Evolutionary conservation across 2,113 vertebrate genomes (phyloP), one percentile per base, ranked within the genome.

Genomic region (Hyperopisus bebe): DNA sequence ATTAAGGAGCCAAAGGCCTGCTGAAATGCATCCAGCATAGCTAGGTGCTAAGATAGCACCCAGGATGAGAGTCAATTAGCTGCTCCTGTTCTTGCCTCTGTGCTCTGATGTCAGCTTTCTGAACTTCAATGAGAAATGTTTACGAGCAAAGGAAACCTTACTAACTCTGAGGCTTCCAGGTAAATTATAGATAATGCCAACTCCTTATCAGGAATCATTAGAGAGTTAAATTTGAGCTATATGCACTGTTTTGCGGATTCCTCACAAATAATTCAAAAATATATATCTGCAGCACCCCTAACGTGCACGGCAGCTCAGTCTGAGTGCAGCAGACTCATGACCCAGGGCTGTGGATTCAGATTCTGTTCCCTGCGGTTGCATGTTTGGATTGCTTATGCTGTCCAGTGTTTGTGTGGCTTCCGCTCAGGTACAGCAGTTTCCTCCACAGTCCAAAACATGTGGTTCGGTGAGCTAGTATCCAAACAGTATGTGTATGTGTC

Each of bases 41-140:
- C n/a, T n/a, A n/a, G n/a, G n/a, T n/a, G n/a, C n/a, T n/a, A 94
- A 95, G 95, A 94, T 95, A 95, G 94, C 92, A 90, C 93, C 92
- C 92, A 74, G 87, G n/a, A 74, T 74, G 44, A 88, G 44, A 88
- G 77, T 83, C 47, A 87, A 87, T 53, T 53, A 53, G n/a, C n/a
- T 13, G 13, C 15, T 87, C 95, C 95, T 96, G 95, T 89, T 92
- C 90, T 94, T 93, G 93, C 92, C 95, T 94, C 90, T 90, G 77
- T 58, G 91, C 94, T 91, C 93, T 95, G 95, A 94, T 91, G 84
- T 92, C 86, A 93, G 92, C 92, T 86, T 93, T 94, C 93, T 91
- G 70, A 87, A 74, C 92, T 93, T 92, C 93, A 94, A 94, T 94
- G 92, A 90, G 93, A 93, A 91, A 93, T 92, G 90, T 94, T 95